Base-by-base conservation (phyloP, 2,888 invertebrate species). In the Cactoblastis cactorum region DNA sequence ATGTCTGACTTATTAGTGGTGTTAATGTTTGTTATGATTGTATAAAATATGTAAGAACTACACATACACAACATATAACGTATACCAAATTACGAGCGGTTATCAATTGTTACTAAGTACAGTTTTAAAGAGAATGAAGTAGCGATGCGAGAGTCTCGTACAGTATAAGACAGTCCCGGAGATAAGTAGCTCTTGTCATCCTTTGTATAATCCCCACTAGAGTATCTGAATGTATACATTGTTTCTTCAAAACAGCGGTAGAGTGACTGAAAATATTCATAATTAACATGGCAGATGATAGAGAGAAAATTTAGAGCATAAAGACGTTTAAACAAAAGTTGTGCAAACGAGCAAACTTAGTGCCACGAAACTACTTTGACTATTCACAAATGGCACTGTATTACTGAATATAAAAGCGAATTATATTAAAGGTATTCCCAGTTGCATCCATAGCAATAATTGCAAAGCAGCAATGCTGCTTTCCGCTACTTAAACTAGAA, bases 101-200 rank as follows among this genome's bases (percentile, higher is more conserved):
- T 50, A 19, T 43, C 38, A 35, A 28, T 53, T 50, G 41, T 39
- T 51, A 14, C n/a, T n/a, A n/a, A 48, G 19, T 32, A 28, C 43
- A 49, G 17, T 61, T 69, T 67, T 58, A 47, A 53, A 34, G 53
- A 53, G 53, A 54, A 56, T 55, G 59, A 56, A 63, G 63, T 57
- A 68, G 61, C 68, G 66, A 67, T 65, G 64, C 63, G 60, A 60
- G 59, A 54, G 39, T 28, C 28, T 28, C 15, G 14, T 37, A 24
- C 28, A 33, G 12, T 33, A 3, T 33, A 33, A 45, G 45, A 33
- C 17, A 15, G 18, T 1, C 12, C 22, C 39, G 12, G 22, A 22
- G 39, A 22, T 39, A 39, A 39, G 19, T 39, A 18, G 45, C 45
- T 45, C 45, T 45, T 5, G 6, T 12, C 22, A 8, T 41, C 41